Base-by-base conservation (phyloP, 2,888 invertebrate species). In the Sphaerophoria taeniata region DNA sequence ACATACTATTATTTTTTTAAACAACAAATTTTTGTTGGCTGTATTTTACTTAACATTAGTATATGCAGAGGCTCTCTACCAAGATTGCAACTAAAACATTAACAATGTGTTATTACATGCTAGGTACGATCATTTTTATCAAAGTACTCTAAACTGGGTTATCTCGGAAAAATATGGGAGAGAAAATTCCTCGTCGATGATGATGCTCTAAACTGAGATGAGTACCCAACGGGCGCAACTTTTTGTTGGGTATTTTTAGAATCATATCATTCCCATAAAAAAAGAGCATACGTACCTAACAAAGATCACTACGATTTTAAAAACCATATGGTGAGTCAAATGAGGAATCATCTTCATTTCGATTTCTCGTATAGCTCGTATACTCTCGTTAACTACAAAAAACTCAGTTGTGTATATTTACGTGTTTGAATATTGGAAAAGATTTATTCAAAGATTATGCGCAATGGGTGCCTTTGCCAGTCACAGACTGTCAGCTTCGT, bases 191-290 rank as follows among this genome's bases (percentile, higher is more conserved):
- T 60, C 60, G 60, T 77, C 60, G 16, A 63, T 75, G 63, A 60
- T 60, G 43, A 43, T 43, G 9, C 43, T 9, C 12, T 43, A 43
- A 12, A 7, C 4, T 43, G 9, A 5, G 6, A 34, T 33, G 61
- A 33, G 0, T 65, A 51, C 51, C 45, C 65, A 51, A 24, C 33
- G 12, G 63, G 45, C 47, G 47, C 34, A 12, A 12, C 9, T 49
- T 56, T 12, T 56, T n/a, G n/a, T 14, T 43, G 60, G 70, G 70
- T 83, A 84, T 84, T 80, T 84, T 75, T 84, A 84, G 84, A 85
- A 76, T 11, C 58, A 80, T 24, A 24, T 75, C 70, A 83, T 60
- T 78, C 45, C 11, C 33, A 56, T 74, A 24, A 24, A 24, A 24
- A 63, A 74, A 74, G 69, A 33, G 43, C 63, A 56, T 36, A 51